A percentile compares a stretch with the other conserved stretches of the same genome.
Conservation (phyloP, 92 coral and sea anemone genomes). For the Paragorgia papillata region DNA sequence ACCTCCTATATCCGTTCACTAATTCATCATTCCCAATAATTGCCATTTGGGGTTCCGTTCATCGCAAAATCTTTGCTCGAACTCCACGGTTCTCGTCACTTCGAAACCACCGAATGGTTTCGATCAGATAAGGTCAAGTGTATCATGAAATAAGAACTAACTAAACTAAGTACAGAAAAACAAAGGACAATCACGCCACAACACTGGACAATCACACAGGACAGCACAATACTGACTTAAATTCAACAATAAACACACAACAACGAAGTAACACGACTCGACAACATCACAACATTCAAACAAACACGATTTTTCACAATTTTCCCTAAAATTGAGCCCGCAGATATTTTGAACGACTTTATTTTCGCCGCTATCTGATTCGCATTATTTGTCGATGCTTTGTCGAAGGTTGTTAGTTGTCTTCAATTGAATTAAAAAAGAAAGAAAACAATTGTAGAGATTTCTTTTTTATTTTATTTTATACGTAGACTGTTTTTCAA, state of each 20-base stretch:
- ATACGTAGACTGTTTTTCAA: no score
- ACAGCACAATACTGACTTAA: not conserved
- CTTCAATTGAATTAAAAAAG: not conserved
- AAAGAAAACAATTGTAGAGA: not conserved
- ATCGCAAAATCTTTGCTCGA: conserved; percentile 57
- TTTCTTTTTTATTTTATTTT: no score
- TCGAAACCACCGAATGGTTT: conserved; percentile 53
- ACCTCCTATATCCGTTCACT: conserved; percentile 50
- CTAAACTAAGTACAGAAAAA: not conserved
- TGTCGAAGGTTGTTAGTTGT: no score
- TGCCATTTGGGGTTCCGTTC: conserved; percentile 46
- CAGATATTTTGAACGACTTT: not conserved
- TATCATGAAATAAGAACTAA: conserved; percentile 58
- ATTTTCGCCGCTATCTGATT: not conserved
- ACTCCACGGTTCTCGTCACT: conserved; percentile 74
- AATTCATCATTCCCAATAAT: conserved; percentile 35
- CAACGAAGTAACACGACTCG: no score
- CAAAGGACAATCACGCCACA: no score
- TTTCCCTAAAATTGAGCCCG: not conserved
- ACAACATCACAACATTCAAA: no score
- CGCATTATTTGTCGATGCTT: not conserved
- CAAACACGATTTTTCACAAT: no score
- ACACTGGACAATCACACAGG: not conserved
- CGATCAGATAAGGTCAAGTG: conserved; percentile 95
- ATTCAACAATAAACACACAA: no score